Conservation (phyloP, 2,797 vertebrate species). For the Odontamblyopus lacepedii region DNA sequence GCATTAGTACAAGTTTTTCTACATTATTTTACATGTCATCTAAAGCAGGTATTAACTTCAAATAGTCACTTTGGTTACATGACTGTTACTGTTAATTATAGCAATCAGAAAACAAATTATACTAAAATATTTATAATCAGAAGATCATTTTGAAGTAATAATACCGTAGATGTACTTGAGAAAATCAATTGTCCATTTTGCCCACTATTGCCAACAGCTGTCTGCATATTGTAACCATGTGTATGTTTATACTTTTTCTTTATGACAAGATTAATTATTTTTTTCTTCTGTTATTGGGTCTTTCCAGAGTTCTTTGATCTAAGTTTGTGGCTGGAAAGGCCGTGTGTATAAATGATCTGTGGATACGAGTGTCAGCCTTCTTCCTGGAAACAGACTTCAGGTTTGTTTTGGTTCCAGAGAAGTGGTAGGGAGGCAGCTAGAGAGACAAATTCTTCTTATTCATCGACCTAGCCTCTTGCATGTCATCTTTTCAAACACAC, state of each 20-base stretch:
- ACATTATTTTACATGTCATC: not conserved
- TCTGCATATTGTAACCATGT: conserved; percentile 61
- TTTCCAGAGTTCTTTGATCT: not conserved
- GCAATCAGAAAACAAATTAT: no score
- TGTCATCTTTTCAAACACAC: conserved; percentile 24
- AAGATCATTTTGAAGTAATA: no score
- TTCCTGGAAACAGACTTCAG: conserved; percentile 38
- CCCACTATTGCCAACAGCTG: conserved; percentile 38
- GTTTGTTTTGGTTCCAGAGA: conserved; percentile 43
- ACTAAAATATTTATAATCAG: no score
- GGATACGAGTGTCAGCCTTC: conserved; percentile 7
- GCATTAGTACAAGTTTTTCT: not conserved
- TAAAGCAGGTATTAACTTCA: not conserved
- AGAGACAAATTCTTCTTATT: conserved; percentile 38
- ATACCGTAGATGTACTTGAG: no score
- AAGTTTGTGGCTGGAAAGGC: conserved; percentile 10
- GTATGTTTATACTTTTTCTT: conserved; percentile 19
- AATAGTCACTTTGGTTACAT: no score
- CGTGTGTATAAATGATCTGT: conserved; percentile 14
- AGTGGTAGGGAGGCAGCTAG: conserved; percentile 25
- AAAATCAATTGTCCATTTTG: not conserved
- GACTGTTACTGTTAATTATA: no score
- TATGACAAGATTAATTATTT: not conserved
- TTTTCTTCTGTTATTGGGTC: conserved; percentile 11
- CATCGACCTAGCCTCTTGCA: not conserved